Base-by-base conservation (phyloP, 2,888 invertebrate species). In the Hydropsyche betteni region DNA sequence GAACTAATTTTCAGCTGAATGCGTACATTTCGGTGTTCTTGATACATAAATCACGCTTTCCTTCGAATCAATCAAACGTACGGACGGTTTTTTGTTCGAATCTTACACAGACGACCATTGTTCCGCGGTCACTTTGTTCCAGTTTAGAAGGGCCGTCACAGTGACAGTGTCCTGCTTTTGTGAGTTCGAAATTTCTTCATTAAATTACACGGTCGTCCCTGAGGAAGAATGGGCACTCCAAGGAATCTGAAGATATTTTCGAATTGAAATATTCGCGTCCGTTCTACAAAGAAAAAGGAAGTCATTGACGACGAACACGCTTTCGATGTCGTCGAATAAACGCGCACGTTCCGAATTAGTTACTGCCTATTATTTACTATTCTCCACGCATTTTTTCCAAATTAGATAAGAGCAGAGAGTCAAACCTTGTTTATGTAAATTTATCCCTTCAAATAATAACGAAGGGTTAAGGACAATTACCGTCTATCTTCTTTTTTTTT, bases 381-480 rank as follows among this genome's bases (percentile, higher is more conserved):
- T 69, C 75, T 69, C 70, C 24, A 69, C 69, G 75, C 75, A 69
- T 75, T 74, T 52, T 34, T 64, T 51, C 5, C 36, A 55, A 68
- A 55, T 74, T 73, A 69, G 77, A 77, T 75, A 76, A 76, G 76
- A 70, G 64, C 76, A 72, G 75, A 78, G 76, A 72, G 76, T 73
- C 70, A 52, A 77, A 77, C 71, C 77, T 76, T 75, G 79, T 79
- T 77, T 79, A 77, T 79, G 76, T 69, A 74, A 74, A 77, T 79
- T 77, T 74, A 74, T 70, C 77, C 76, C 75, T 76, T 64, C 71
- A 75, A 74, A 74, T 71, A 64, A 69, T 52, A 78, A 77, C 76
- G 75, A 78, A 75, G 78, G 71, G 64, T 64, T 64, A 64, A 64
- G 36, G 79, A 77, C 79, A 79, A 64, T 77, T 73, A 77, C 75